A percentile compares a stretch with the other conserved stretches of the same genome.
These are phyloP conservation scores for Drosophila erecta DNA, from an alignment of 1,140 invertebrate genomes.

Conservation along the genomic window DNA sequence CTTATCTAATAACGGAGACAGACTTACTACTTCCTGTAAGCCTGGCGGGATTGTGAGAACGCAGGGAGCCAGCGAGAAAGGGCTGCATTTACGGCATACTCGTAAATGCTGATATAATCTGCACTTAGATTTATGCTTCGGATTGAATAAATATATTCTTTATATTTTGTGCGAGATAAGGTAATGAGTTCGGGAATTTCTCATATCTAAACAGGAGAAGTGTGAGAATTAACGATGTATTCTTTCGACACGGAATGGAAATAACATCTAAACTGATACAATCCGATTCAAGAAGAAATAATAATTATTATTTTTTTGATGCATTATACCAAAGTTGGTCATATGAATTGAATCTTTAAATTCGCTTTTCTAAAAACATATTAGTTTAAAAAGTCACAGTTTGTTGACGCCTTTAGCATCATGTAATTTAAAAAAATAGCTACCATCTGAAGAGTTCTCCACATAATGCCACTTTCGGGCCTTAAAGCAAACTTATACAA, in stretches of 20 bases:
- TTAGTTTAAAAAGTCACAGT: too few species aligned
- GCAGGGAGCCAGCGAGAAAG: constrained; percentile 6
- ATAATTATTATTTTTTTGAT: too few species aligned
- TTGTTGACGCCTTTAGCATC: too few species aligned
- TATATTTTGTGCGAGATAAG: constrained; percentile 2
- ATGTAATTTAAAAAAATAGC: too few species aligned
- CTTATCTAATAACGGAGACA: constrained; percentile 68
- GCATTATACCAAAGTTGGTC: too few species aligned
- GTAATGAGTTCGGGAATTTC: neutral
- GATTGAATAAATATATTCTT: constrained; percentile 22
- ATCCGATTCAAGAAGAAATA: too few species aligned
- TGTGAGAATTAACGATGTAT: neutral
- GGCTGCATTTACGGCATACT: constrained; percentile 23
- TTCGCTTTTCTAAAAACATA: too few species aligned
- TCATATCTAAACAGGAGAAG: neutral
- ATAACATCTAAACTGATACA: neutral
- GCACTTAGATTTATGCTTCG: constrained; percentile 24
- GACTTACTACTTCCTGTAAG: constrained; percentile 56
- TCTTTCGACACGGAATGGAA: neutral
- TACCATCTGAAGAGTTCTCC: neutral
- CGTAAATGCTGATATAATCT: constrained; percentile 1
- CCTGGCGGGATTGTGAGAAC: constrained; percentile 35
- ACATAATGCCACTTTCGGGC: constrained; percentile 1
- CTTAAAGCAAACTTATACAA: constrained; percentile 30
- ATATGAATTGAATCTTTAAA: too few species aligned